Base-by-base conservation (phyloP, 2,797 vertebrate genomes). In the Rousettus madagascariensis region DNA sequence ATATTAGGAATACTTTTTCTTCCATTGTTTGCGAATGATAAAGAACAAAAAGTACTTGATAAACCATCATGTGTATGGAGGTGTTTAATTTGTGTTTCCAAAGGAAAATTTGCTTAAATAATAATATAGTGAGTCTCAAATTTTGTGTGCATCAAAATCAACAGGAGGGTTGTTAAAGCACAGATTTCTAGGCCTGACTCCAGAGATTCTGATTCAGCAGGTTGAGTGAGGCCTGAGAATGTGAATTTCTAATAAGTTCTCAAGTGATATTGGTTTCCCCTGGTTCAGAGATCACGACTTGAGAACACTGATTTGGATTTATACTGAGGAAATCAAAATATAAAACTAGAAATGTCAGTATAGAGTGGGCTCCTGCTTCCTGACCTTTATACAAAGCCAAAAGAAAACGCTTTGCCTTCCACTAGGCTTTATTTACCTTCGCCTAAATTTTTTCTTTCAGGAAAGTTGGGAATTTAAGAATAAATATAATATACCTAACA, bases 381-480 rank as follows among this genome's bases (percentile, higher is more conserved):
- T 17, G 28, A 49, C 36, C 22, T 96, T 87, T 74, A 68, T n/a
- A 22, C 38, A 88, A 87, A 96, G 51, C 22, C 51, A 94, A 75
- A 83, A 53, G 24, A 78, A 49, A 63, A 71, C n/a, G 12, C 24
- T 87, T 72, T n/a, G 36, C 38, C 57, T 84, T 49, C 13, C 57
- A 66, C 24, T 17, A 28, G 43, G 7, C 15, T 72, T n/a, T 16
- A 49, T 49, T 51, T 88, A 20, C 38, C 16, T 91, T 61, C 6
- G 66, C 1, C 57, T 61, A 84, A 26, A 69, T 82, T 77, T 33
- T 69, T 82, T 77, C 22, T 90, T 89, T 89, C 46, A 20, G 16
- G 55, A 86, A 96, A 43, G 20, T 8, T 71, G 4, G 46, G 16
- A 49, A 87, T 53, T 93, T 77, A 72, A 57, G 30, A 88, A 88